phyloP scores from a whole-genome alignment of 2,797 vertebrate genomes.

The Saguinus oedipus region DNA sequence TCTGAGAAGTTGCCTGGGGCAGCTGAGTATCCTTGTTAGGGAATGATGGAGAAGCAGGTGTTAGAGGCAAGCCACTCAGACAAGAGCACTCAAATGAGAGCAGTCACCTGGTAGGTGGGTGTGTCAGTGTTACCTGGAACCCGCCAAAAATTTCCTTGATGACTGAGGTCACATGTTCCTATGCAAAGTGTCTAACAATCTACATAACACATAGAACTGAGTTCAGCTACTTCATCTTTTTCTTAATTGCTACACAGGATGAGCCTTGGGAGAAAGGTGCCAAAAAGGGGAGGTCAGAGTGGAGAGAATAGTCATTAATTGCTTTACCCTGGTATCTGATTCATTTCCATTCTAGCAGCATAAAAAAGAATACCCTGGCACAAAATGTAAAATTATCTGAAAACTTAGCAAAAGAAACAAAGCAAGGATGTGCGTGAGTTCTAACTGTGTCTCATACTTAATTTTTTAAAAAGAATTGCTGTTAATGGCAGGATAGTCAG shows the following conservation, averaged over 20 bases:
- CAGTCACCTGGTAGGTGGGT: background rate
- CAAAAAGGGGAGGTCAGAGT: background rate
- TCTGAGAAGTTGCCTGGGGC: background rate
- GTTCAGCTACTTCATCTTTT: background rate
- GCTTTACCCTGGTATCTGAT: background rate
- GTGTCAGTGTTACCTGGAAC: background rate
- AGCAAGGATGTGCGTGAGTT: background rate
- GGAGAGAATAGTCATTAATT: background rate
- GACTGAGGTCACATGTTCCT: background rate
- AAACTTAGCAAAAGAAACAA: slow-evolving; percentile 34
- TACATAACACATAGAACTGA: background rate
- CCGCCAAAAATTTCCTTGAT: background rate
- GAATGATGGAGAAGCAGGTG: background rate
- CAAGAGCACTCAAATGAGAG: background rate
- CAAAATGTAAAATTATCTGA: background rate
- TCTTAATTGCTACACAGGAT: background rate
- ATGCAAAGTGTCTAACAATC: background rate
- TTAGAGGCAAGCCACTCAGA: background rate
- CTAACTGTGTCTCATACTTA: background rate
- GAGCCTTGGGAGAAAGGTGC: background rate
- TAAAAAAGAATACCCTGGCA: background rate
- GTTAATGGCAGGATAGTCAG: background rate
- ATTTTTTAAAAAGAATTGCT: background rate
- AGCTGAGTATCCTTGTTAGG: background rate
- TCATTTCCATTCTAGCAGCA: background rate